Evolutionary conservation across 2,888 invertebrate species (phyloP), one percentile per base, ranked within the genome.

Genomic region (Synanthedon tipuliformis): DNA sequence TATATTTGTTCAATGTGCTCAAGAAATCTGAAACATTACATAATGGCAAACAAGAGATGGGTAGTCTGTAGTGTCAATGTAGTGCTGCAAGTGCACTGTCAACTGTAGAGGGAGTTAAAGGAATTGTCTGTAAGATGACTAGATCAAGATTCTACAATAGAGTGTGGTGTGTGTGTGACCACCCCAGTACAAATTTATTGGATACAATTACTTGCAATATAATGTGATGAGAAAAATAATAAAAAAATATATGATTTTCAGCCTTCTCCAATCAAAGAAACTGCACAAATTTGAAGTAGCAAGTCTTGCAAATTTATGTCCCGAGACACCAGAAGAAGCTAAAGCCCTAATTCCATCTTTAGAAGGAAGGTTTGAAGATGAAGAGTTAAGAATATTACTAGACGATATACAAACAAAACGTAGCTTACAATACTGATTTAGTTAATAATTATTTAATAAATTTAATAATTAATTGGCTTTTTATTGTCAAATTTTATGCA

Each of bases 321-420:
- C 99, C 0, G 99, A 99, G 85, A 97, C 95, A 48, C 95, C 98
- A 0, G 99, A 99, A 73, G 99, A 99, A 88, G 98, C 99, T 0
- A 99, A 99, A 85, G 95, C 98, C 15, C 87, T 99, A 11, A 97
- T 99, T 72, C 99, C 98, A 55, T 98, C 98, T 60, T 84, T 99
- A 59, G 99, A 99, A 81, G 98, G 98, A 45, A 91, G 99, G 65
- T 95, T 99, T 85, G 98, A 98, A 81, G 99, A 99, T 78, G 99
- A 99, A 75, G 99, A 99, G 81, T 88, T 99, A n/a, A 91, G 97
- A 64, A 95, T 97, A 72, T 93, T 99, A 64, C 88, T 99, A 56
- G 99, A 99, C 73, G 99, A 99, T 73, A 97, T 99, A 74, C 97
- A 98, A 82, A 98, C 98, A 0, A 99, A 99, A 79, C 91, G 98